A percentile compares a stretch with the other conserved stretches of the same genome.
Conservation (phyloP, 2,888 invertebrate species). For the Acronicta psi region DNA sequence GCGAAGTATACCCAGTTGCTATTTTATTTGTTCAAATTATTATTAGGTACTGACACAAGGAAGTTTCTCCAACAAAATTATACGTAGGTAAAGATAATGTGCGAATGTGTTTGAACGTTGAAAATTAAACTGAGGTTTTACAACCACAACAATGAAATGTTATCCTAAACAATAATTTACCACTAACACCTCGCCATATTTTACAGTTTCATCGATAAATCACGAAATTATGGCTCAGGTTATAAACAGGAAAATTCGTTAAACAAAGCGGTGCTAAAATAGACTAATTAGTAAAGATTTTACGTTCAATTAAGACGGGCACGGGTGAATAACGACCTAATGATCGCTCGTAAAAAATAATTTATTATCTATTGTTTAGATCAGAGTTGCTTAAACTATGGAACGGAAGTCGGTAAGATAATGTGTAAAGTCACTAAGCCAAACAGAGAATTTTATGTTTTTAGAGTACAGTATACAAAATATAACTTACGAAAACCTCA, state of each 20-base stretch:
- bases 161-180: slow-evolving; percentile 17
- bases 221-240: slow-evolving; percentile 12
- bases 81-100: too few species aligned
- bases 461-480: not conserved
- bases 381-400: not conserved
- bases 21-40: not conserved
- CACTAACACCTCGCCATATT: slow-evolving; percentile 10
- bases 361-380: slow-evolving; percentile 61
- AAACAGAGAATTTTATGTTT: not conserved
- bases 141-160: slow-evolving; percentile 10
- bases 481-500: not conserved
- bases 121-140: not conserved
- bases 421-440: not conserved
- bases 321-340: slow-evolving; percentile 57
- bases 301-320: slow-evolving; percentile 57
- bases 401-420: not conserved
- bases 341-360: slow-evolving; percentile 60
- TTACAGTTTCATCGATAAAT: slow-evolving; percentile 34
- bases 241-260: slow-evolving; percentile 40
- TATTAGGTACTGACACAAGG: not conserved
- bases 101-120: too few species aligned
- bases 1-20: too few species aligned
- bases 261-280: slow-evolving; percentile 40
- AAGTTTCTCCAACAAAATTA: too few species aligned
- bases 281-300: slow-evolving; percentile 57